Percentiles rank a stretch among this genome's conserved stretches.
Evolutionary conservation across 2,888 invertebrate species (phyloP).

Genomic region (Drosophila cognata): DNA sequence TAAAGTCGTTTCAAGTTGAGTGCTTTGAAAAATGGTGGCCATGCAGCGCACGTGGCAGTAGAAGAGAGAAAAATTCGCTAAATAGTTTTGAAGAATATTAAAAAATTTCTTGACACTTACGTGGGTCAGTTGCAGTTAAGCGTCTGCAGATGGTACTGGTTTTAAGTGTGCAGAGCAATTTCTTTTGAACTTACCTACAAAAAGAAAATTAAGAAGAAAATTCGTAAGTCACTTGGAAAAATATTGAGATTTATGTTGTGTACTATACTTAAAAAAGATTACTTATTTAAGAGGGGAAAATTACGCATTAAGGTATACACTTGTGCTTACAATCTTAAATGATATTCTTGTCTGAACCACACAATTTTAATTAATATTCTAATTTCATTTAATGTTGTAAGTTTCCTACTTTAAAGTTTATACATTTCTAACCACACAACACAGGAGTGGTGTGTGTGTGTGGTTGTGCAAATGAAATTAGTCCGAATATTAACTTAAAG

Average conservation of each 20-base stretch:
- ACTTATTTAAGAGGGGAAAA: background rate
- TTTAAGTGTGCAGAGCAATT: conserved; percentile 15
- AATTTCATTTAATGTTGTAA: background rate
- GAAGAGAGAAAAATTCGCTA: conserved; percentile 31
- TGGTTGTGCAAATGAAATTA: conserved; percentile 42
- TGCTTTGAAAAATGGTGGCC: conserved; percentile 68
- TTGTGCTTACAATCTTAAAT: background rate
- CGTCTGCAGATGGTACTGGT: background rate
- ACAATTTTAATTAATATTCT: background rate
- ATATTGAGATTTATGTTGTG: conserved; percentile 20
- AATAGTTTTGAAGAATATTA: conserved; percentile 56
- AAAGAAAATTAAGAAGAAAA: conserved; percentile 21
- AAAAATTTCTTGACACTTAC: conserved; percentile 64
- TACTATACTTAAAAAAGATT: conserved; percentile 24
- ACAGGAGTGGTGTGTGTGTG: background rate
- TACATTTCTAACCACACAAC: background rate
- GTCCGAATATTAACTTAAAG: conserved; percentile 28
- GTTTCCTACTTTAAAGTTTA: background rate
- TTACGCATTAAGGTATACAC: background rate
- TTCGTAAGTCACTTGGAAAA: conserved; percentile 25
- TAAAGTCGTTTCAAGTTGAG: conserved; percentile 76
- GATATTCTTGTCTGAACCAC: background rate
- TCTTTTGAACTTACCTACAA: conserved; percentile 46
- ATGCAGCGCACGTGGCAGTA: conserved; percentile 27
- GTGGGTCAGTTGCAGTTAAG: conserved; percentile 19